These are phyloP conservation scores for Chloroclystis v-ata DNA, from an alignment of 2,888 invertebrate genomes.

Conservation along the genomic window DNA sequence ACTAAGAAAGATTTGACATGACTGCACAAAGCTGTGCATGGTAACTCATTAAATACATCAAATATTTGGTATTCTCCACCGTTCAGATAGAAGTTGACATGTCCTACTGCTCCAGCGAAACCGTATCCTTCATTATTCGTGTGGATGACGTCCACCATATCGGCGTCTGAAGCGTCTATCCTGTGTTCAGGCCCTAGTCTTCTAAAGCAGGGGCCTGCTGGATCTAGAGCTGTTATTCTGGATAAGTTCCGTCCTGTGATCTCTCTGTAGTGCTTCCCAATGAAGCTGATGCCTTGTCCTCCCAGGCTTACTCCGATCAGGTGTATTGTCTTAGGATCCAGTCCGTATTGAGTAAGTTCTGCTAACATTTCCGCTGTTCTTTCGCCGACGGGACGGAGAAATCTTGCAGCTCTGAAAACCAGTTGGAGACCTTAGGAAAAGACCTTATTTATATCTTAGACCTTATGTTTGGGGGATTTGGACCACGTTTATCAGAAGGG, in stretches of 20 bases:
- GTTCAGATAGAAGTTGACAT: conserved; percentile 37
- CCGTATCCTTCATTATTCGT: conserved; percentile 34
- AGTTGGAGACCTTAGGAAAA: not conserved
- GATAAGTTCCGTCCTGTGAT: conserved; percentile 32
- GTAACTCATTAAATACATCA: conserved; percentile 17
- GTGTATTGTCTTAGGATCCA: conserved; percentile 31
- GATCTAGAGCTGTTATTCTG: conserved; percentile 31
- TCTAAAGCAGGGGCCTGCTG: conserved; percentile 34
- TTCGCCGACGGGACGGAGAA: conserved; percentile 26
- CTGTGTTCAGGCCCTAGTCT: conserved; percentile 30
- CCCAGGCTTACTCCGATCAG: conserved; percentile 32
- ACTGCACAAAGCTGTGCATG: conserved; percentile 32
- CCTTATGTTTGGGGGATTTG: too few species aligned
- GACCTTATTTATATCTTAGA: too few species aligned
- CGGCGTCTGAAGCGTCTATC: conserved; percentile 33
- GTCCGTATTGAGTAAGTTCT: conserved; percentile 25
- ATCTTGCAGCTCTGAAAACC: conserved; percentile 22
- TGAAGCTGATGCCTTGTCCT: conserved; percentile 31
- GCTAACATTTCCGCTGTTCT: conserved; percentile 31
- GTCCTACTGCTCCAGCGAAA: conserved; percentile 32
- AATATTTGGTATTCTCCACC: conserved; percentile 36
- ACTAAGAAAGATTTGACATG: conserved; percentile 25
- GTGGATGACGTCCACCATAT: conserved; percentile 31
- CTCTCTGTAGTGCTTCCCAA: conserved; percentile 29
- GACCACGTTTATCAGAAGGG: too few species aligned